Evolutionary conservation across 2,888 invertebrate species (phyloP).

Genomic region (Aspidiotus destructor): DNA sequence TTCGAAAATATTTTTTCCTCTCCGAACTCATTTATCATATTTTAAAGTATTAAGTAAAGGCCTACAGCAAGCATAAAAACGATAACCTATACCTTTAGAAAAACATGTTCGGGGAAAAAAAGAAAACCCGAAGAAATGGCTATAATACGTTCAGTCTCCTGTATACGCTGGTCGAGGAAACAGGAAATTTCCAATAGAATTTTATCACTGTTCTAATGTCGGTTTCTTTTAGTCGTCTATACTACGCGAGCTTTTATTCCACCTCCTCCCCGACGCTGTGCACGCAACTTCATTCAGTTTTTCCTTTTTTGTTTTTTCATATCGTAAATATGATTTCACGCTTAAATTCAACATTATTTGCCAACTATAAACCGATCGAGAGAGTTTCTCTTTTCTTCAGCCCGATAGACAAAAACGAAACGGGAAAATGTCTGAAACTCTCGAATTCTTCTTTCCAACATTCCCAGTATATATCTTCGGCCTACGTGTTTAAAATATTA

Average conservation of each 20-base stretch:
- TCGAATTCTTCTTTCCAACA: no score
- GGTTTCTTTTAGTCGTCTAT: not conserved
- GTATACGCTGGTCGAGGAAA: not conserved
- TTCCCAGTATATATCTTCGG: no score
- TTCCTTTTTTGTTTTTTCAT: not conserved
- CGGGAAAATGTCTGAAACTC: no score
- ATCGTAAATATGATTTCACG: constrained; percentile 2
- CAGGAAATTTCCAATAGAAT: constrained; percentile 18
- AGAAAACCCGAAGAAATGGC: not conserved
- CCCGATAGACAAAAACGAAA: no score
- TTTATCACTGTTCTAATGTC: constrained; percentile 10
- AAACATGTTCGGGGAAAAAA: not conserved
- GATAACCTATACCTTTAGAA: not conserved
- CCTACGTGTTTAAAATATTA: no score
- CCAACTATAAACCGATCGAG: not conserved
- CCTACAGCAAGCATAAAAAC: not conserved
- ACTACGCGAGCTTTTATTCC: not conserved
- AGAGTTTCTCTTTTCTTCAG: not conserved
- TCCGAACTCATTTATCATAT: not conserved
- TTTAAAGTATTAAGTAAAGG: constrained; percentile 4
- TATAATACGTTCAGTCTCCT: not conserved
- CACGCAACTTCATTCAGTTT: not conserved
- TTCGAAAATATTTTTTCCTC: not conserved
- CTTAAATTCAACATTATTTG: not conserved
- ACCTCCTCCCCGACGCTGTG: not conserved